Base-by-base conservation (phyloP, 2,797 vertebrate genomes). In the Sebastolobus alascanus region DNA sequence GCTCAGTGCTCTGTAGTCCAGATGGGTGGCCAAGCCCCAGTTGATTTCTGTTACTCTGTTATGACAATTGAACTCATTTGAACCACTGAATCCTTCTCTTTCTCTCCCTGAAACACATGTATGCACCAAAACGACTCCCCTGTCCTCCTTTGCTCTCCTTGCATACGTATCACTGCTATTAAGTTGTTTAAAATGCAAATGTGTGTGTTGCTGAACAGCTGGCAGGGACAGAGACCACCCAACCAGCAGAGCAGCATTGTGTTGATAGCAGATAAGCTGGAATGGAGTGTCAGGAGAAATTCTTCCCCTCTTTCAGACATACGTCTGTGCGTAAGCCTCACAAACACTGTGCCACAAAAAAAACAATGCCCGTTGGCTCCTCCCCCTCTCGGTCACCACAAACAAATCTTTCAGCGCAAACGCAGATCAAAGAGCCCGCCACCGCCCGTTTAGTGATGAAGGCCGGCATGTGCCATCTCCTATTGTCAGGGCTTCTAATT, bases 101-200 rank as follows among this genome's bases (percentile, higher is more conserved):
- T 87, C 78, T 79, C 64, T 73, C 58, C 52, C 50, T 68, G 50
- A 83, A 84, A 83, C 59, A 80, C 83, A 86, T 43, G 40, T 18
- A 73, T 64, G 63, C 60, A 63, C 67, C 46, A 86, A 75, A 84
- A 78, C 73, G 75, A 73, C 75, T 72, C 54, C 68, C 8, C 40
- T 33, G 63, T 67, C 73, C 18, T 78, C 46, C 65, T 33, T 60
- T 73, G 63, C 74, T 78, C 75, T 50, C 73, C 72, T 70, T 74
- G 58, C 65, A 4, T 80, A 82, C 68, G 29, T 75, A 87, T 91
- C 87, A 67, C 85, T 86, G 69, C 83, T 92, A 92, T 86, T 86
- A 84, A 82, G 79, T 87, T 89, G 79, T 93, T 93, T 90, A 83
- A 91, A 94, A 93, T 94, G 88, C 84, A 87, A 95, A 94, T 93